Evolutionary conservation across 2,113 vertebrate genomes (phyloP).

Genomic region (Mionectes macconnelli): DNA sequence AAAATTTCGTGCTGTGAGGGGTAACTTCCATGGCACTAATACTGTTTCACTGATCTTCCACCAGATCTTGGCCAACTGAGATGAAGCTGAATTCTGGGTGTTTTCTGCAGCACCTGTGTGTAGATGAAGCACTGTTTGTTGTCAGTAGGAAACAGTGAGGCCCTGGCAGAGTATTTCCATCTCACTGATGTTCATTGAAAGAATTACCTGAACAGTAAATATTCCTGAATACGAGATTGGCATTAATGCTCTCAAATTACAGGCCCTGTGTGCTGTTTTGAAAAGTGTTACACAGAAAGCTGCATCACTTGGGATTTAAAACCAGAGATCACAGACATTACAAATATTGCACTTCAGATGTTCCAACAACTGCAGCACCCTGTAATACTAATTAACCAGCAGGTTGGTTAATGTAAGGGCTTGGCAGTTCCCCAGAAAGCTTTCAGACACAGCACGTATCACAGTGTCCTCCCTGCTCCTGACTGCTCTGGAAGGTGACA

Average conservation of each 20-base stretch:
- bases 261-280: not conserved
- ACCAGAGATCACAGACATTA: not conserved
- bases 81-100: conserved; percentile 38
- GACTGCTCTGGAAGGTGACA: not conserved
- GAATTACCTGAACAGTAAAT: conserved; percentile 42
- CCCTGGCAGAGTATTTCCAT: conserved; percentile 20
- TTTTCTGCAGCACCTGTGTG: conserved; percentile 51
- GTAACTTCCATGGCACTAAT: not conserved
- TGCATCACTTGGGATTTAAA: not conserved
- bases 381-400: not conserved
- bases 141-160: conserved; percentile 42
- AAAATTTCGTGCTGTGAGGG: not conserved
- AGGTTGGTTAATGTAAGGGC: not conserved
- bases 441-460: not conserved
- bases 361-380: not conserved
- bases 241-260: not conserved
- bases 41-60: not conserved
- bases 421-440: not conserved
- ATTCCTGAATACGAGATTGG: not conserved
- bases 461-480: not conserved
- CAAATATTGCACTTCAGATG: not conserved
- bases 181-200: conserved; percentile 15
- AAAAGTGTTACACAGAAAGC: not conserved
- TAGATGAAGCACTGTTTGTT: conserved; percentile 41
- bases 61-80: not conserved